Conservation (phyloP, 2,888 invertebrate species). For the Cephus pygmeus region DNA sequence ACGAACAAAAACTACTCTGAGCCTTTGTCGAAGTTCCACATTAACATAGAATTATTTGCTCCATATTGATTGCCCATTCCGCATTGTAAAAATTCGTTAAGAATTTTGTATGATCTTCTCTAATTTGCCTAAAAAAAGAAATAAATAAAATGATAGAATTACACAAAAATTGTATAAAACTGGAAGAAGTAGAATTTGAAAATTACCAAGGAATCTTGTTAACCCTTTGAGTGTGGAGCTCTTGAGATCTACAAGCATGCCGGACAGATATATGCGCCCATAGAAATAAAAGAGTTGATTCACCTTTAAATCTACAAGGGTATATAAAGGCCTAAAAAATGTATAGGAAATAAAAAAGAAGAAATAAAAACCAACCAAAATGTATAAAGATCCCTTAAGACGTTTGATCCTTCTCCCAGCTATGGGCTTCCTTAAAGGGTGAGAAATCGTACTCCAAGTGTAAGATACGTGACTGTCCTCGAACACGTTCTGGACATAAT, state of each 20-base stretch:
- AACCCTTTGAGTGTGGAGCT: no score
- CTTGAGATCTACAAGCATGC: no score
- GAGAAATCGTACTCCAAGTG: background rate
- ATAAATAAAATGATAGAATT: background rate
- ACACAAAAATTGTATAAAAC: background rate
- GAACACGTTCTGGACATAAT: constrained; percentile 3
- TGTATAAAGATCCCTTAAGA: background rate
- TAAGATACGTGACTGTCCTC: background rate
- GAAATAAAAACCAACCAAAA: background rate
- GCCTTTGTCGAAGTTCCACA: background rate
- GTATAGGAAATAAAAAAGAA: background rate
- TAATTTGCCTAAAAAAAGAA: background rate
- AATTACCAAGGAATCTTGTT: background rate
- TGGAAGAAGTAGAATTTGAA: background rate
- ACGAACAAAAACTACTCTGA: background rate
- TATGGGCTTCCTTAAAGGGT: background rate
- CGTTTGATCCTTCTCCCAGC: background rate
- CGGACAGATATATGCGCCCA: no score
- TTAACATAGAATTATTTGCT: background rate
- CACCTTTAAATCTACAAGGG: background rate
- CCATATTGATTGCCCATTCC: background rate
- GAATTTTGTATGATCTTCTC: background rate
- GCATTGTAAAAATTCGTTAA: background rate
- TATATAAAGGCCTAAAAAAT: background rate
- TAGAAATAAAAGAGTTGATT: background rate